Evolutionary conservation across 92 coral and sea anemone genomes (phyloP), one percentile per base, ranked within the genome.

Genomic region (Phenganax marumi): DNA sequence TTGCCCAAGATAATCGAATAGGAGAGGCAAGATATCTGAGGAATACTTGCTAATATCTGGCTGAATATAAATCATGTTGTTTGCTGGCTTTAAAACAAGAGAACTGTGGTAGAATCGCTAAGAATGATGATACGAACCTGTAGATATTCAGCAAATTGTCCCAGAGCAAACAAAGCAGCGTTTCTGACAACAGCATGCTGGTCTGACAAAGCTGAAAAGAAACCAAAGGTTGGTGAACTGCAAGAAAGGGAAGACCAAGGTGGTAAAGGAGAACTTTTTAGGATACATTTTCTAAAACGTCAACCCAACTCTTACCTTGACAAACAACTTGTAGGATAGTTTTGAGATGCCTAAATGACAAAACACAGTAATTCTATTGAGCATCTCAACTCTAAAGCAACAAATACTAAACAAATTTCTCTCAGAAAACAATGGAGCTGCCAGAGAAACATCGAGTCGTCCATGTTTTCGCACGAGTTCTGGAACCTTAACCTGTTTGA

Each of bases 131-230:
- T 6, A 11, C 71, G 66, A 83, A 95, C 98, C 97, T 95, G 98
- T 46, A 95, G 77, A 71, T 89, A 90, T 60, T 95, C 98, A 0
- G 98, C 93, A 87, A 90, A 95, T 85, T 95, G 98, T 49, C 98
- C 98, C 75, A 95, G 74, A 8, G 98, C 97, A 92, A 95, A 95
- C 54, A 95, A 76, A 19, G 98, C 92, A 50, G 98, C 98, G 84
- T 95, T 95, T 70, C 93, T 92, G 2, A 95, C 98, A 23, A 92
- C 79, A 60, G 87, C 86, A 50, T 89, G 86, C 47, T 77, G 88
- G 81, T 95, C 98, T 55, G 90, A 83, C 50, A 95, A 87, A 56
- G 97, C 98, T 95, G 79, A 47, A 50, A 55, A 78, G 43, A 62
- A 76, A 76, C 25, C n/a, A 50, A 1, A 1, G 17, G 12, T 8